A percentile compares a stretch with the other conserved stretches of the same genome.
These are phyloP conservation scores for Philereme transversata DNA, from an alignment of 2,888 invertebrate genomes.

Conservation along the genomic window DNA sequence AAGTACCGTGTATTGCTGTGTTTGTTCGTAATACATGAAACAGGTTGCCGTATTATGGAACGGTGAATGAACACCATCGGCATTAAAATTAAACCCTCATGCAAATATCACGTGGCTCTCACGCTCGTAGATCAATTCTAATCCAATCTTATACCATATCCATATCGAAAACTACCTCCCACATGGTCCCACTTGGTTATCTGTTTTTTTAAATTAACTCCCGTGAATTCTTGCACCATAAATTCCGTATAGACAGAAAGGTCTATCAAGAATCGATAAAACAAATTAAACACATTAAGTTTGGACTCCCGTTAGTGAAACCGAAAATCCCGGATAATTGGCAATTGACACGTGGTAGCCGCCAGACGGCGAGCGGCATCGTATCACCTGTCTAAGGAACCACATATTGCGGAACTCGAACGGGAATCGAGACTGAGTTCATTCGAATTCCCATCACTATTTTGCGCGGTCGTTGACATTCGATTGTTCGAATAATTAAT, in stretches of 20 bases:
- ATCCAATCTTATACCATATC: no score
- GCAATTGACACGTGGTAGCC: slow-evolving; percentile 69
- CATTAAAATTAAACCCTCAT: no score
- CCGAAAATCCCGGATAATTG: slow-evolving; percentile 58
- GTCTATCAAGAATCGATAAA: slow-evolving; percentile 52
- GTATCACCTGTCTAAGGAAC: slow-evolving; percentile 62
- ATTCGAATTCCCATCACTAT: slow-evolving; percentile 62
- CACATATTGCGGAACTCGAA: slow-evolving; percentile 59
- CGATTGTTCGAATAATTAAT: slow-evolving; percentile 29
- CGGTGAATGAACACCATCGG: no score
- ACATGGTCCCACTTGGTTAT: slow-evolving; percentile 14
- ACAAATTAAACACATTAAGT: slow-evolving; percentile 39
- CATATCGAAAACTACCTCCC: background rate
- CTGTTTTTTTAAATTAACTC: slow-evolving; percentile 17
- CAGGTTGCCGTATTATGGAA: no score
- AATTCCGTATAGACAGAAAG: slow-evolving; percentile 35
- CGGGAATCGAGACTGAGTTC: slow-evolving; percentile 65
- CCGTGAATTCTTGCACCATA: slow-evolving; percentile 25
- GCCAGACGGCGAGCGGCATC: slow-evolving; percentile 60
- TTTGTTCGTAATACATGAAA: no score
- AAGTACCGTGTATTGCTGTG: no score
- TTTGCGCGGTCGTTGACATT: slow-evolving; percentile 64
- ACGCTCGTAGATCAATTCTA: no score
- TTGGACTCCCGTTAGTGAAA: slow-evolving; percentile 45
- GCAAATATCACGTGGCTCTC: no score